A percentile compares a stretch with the other conserved stretches of the same genome.
phyloP scores from a whole-genome alignment of 53 echinoderm and acorn worm species.

The Temnopleurus reevesii region DNA sequence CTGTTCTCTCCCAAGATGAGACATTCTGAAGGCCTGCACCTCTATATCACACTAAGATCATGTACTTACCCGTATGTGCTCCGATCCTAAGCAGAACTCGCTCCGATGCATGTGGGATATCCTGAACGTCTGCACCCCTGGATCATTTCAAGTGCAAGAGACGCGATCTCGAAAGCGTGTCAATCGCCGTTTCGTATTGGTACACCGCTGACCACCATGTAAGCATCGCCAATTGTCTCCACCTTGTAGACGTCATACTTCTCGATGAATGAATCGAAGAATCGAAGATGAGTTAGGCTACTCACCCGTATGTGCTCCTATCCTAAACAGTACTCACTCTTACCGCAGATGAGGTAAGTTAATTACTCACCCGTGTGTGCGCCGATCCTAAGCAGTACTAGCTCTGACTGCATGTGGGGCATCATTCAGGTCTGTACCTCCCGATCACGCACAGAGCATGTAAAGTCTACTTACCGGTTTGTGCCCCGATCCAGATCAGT shows the following conservation, averaged over 20 bases:
- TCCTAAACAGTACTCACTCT: background rate
- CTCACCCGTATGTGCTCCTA: conserved; percentile 46
- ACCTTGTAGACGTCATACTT: conserved; percentile 74
- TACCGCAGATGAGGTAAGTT: no score
- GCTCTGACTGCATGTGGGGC: conserved; percentile 46
- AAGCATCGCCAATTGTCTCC: conserved; percentile 71
- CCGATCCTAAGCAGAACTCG: conserved; percentile 4
- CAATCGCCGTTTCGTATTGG: conserved; percentile 64
- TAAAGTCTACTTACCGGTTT: conserved; percentile 48
- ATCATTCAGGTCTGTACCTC: background rate
- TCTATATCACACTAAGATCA: no score
- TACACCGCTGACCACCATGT: conserved; percentile 74
- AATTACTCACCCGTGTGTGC: conserved; percentile 51
- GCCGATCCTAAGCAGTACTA: conserved; percentile 1
- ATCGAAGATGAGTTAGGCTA: no score
- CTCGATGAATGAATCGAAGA: conserved; percentile 67
- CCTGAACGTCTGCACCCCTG: background rate
- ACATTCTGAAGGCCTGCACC: no score
- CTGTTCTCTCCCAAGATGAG: no score
- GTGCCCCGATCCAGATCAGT: conserved; percentile 27
- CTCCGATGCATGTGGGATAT: conserved; percentile 52
- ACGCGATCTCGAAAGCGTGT: conserved; percentile 66
- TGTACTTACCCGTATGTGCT: conserved; percentile 39
- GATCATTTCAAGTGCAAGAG: conserved; percentile 60
- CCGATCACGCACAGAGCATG: conserved; percentile 58